Evolutionary conservation across 2,888 invertebrate species (phyloP).

Genomic region (Herminia tarsipennalis): DNA sequence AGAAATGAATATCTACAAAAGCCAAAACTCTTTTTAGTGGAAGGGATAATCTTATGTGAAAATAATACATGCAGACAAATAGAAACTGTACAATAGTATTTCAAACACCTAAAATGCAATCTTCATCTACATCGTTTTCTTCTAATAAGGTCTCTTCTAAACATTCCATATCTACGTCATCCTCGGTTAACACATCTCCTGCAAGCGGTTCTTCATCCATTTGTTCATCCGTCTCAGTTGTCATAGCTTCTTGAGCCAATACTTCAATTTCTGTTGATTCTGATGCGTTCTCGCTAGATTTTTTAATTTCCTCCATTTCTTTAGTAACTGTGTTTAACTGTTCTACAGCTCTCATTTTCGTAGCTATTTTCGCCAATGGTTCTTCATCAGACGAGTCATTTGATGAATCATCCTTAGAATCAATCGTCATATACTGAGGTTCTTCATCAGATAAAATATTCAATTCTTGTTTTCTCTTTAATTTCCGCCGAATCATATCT

Average conservation of each 20-base stretch:
- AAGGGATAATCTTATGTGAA: too few relatives aligned
- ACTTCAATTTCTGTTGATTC: too few relatives aligned
- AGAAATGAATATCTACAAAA: too few relatives aligned
- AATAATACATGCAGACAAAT: too few relatives aligned
- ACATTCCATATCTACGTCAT: slow-evolving; percentile 1
- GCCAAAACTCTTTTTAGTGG: too few relatives aligned
- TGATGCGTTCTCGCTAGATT: too few relatives aligned
- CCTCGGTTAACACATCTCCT: neutral
- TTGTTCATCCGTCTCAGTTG: too few relatives aligned
- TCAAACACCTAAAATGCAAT: slow-evolving; percentile 17
- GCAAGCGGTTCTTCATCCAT: neutral
- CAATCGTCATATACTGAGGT: neutral
- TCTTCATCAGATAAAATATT: neutral
- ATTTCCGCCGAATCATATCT: neutral
- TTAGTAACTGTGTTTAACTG: neutral
- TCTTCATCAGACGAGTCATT: slow-evolving; percentile 71
- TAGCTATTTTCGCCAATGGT: slow-evolving; percentile 63
- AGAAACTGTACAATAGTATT: neutral
- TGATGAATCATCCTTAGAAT: neutral
- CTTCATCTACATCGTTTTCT: neutral
- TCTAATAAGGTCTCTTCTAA: slow-evolving; percentile 5
- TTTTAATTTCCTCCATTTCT: neutral
- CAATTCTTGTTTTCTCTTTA: slow-evolving; percentile 4
- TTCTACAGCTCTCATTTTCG: slow-evolving; percentile 42
- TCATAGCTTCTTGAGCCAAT: too few relatives aligned